These are phyloP conservation scores for Scaptomyza graminum DNA, from an alignment of 1,140 invertebrate genomes.

Conservation along the genomic window DNA sequence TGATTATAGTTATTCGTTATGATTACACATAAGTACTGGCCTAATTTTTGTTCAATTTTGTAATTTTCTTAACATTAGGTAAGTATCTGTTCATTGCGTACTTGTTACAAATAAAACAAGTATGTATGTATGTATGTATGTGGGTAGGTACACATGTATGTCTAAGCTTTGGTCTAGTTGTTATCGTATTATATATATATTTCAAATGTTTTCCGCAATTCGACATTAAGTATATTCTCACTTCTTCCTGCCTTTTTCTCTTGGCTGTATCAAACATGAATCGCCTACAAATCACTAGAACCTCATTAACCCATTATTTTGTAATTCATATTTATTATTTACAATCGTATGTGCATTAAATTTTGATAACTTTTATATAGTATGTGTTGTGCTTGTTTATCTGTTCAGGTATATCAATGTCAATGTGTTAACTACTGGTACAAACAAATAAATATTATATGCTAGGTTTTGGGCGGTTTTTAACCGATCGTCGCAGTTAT, in stretches of 20 bases:
- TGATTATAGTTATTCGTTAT: constrained; percentile 24
- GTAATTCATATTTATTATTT: constrained; percentile 12
- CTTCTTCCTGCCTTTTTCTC: not conserved
- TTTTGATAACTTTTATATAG: not conserved
- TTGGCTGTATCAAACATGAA: constrained; percentile 4
- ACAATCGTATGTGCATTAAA: constrained; percentile 9
- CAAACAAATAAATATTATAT: constrained; percentile 78
- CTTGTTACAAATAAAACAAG: constrained; percentile 64
- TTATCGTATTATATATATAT: constrained; percentile 53
- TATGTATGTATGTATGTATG: constrained; percentile 44
- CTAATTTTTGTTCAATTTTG: constrained; percentile 21
- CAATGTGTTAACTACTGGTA: constrained; percentile 55
- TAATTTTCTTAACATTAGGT: constrained; percentile 22
- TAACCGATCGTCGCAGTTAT: constrained; percentile 69
- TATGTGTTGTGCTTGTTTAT: constrained; percentile 2
- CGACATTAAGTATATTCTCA: constrained; percentile 23
- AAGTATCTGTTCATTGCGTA: constrained; percentile 18
- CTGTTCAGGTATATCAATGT: constrained; percentile 41
- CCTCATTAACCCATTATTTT: constrained; percentile 11
- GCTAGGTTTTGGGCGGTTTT: constrained; percentile 71
- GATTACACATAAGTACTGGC: constrained; percentile 28
- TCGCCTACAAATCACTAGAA: constrained; percentile 10
- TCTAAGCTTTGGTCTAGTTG: constrained; percentile 78
- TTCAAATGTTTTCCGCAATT: constrained; percentile 48
- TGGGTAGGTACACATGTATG: constrained; percentile 68